Evolutionary conservation across 2,113 vertebrate genomes (phyloP).

Genomic region (Phalacrocorax brasilianus): DNA sequence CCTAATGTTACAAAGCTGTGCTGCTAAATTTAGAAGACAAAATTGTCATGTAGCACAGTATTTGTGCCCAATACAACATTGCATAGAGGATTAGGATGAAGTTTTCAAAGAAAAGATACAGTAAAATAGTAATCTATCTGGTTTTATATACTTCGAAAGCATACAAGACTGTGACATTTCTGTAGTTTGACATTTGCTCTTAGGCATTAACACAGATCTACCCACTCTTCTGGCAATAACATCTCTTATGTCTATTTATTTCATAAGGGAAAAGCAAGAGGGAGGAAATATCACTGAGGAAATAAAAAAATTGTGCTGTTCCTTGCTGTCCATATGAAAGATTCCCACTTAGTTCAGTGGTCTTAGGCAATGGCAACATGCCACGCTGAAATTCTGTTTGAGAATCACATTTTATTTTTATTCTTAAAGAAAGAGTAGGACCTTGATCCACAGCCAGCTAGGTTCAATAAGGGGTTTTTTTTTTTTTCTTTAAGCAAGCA

Average conservation of each 20-base stretch:
- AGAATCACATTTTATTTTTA: not conserved
- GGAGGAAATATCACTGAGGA: not conserved
- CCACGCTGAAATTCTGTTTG: not conserved
- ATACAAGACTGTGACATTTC: not conserved
- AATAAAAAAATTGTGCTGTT: not conserved
- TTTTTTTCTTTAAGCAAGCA: not conserved
- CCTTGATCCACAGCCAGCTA: not conserved
- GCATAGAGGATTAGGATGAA: not conserved
- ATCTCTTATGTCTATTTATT: not conserved
- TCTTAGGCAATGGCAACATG: not conserved
- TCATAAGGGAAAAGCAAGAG: not conserved
- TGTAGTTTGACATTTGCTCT: conserved; percentile 20
- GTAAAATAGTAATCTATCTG: not conserved
- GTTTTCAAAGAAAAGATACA: not conserved
- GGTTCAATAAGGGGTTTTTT: not conserved
- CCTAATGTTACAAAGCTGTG: not conserved
- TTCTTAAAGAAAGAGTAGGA: not conserved
- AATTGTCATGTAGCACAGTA: not conserved
- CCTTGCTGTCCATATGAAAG: not conserved
- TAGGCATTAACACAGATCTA: not conserved
- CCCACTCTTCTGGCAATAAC: not conserved
- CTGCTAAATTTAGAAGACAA: not conserved
- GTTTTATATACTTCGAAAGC: not conserved
- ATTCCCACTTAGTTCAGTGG: not conserved
- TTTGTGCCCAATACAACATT: not conserved